A percentile compares a stretch with the other conserved stretches of the same genome.
Conservation (phyloP, 2,888 invertebrate genomes). For the Lithophane semibrunnea region DNA sequence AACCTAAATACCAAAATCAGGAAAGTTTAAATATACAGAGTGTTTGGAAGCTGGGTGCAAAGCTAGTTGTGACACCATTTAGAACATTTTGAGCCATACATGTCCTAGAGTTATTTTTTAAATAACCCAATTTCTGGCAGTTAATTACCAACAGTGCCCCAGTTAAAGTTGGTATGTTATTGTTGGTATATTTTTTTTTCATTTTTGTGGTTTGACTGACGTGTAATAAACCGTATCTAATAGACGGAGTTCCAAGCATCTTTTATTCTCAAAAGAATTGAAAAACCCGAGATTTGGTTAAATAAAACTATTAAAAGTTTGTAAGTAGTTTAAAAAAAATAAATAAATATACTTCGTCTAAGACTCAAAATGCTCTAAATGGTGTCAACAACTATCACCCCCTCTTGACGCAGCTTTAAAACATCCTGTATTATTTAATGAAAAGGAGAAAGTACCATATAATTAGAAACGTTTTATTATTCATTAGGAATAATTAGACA, state of each 20-base stretch:
- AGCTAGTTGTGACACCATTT: background rate
- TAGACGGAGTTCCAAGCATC: background rate
- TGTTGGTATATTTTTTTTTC: background rate
- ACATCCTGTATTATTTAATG: no score
- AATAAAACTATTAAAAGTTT: no score
- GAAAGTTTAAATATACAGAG: background rate
- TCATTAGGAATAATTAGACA: slow-evolving; percentile 1
- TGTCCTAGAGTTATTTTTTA: background rate
- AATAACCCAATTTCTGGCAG: background rate
- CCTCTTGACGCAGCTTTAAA: no score
- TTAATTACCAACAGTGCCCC: background rate
- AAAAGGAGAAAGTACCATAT: slow-evolving; percentile 1
- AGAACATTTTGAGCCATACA: background rate
- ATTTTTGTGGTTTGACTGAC: background rate
- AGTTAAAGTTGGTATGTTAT: background rate
- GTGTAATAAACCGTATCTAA: background rate
- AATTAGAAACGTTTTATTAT: slow-evolving; percentile 5
- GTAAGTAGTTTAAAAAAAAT: no score
- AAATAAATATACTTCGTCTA: no score
- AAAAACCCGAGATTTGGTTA: no score
- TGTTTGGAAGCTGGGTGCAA: no score
- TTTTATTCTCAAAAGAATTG: background rate
- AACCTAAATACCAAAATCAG: slow-evolving; percentile 3
- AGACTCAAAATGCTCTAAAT: no score
- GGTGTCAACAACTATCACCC: no score